Evolutionary conservation across 2,113 vertebrate genomes (phyloP).

Genomic region (Anguilla japonica): DNA sequence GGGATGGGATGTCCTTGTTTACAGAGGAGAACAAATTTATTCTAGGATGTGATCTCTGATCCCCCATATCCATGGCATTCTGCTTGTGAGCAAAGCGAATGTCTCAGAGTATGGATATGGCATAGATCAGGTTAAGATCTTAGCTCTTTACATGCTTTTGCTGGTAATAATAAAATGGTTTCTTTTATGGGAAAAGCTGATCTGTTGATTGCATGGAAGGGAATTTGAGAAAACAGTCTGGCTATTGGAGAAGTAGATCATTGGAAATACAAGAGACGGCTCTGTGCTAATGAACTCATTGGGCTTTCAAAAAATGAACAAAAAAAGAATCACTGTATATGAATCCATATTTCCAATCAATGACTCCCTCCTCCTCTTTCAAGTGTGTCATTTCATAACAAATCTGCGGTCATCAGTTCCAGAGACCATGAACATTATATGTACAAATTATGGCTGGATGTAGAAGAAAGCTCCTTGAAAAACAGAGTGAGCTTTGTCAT

Average conservation of each 20-base stretch:
- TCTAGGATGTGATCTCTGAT: slow-evolving; percentile 43
- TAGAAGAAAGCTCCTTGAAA: neutral
- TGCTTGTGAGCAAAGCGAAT: slow-evolving; percentile 55
- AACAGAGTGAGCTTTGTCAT: neutral
- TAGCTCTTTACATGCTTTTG: neutral
- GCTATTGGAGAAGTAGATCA: neutral
- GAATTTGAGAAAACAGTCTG: neutral
- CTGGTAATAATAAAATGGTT: neutral
- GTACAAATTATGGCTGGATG: neutral
- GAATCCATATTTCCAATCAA: slow-evolving; percentile 19
- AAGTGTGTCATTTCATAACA: neutral
- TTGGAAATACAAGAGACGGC: neutral
- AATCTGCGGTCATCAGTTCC: neutral
- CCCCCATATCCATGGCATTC: slow-evolving; percentile 62
- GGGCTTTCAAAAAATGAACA: neutral
- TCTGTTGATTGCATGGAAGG: neutral
- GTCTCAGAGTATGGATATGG: slow-evolving; percentile 57
- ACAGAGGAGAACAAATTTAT: slow-evolving; percentile 32
- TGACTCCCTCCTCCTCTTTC: neutral
- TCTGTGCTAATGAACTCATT: neutral
- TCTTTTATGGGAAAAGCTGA: neutral
- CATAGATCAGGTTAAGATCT: slow-evolving; percentile 33
- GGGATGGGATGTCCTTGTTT: slow-evolving; percentile 1
- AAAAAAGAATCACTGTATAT: neutral
- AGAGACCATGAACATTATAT: neutral